These are phyloP conservation scores for Pangasius larnaudii DNA, from an alignment of 2,797 vertebrate genomes.

Conservation along the genomic window DNA sequence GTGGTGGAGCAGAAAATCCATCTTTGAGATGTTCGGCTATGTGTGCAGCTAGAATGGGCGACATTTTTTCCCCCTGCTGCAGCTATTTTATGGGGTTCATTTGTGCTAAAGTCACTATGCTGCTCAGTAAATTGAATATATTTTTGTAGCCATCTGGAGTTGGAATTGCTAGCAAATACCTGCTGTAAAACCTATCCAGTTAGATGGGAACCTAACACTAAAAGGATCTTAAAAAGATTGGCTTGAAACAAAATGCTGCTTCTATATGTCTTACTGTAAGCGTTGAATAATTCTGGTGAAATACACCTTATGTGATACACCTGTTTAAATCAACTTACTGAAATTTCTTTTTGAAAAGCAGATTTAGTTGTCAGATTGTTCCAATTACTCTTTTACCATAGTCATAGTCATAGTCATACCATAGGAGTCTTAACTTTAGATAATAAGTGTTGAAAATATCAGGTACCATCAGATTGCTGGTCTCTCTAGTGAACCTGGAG, in stretches of 20 bases:
- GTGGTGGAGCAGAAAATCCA: constrained; percentile 24
- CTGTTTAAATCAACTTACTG: neutral
- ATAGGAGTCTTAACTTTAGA: neutral
- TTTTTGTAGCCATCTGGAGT: constrained; percentile 10
- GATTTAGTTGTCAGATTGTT: neutral
- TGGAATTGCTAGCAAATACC: constrained; percentile 20
- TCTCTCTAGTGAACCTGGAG: constrained; percentile 1
- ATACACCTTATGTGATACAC: neutral
- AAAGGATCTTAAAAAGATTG: constrained; percentile 12
- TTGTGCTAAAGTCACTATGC: constrained; percentile 31
- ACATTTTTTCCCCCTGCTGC: neutral
- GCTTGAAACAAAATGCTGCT: constrained; percentile 2
- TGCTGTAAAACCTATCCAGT: constrained; percentile 16
- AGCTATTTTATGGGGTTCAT: constrained; percentile 15
- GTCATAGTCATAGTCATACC: neutral
- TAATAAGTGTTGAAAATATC: constrained; percentile 42
- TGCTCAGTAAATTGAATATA: constrained; percentile 27
- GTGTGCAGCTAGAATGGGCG: constrained; percentile 9
- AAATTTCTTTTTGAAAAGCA: constrained; percentile 12
- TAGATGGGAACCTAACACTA: neutral
- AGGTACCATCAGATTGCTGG: constrained; percentile 23
- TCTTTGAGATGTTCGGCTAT: constrained; percentile 23
- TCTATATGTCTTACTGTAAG: constrained; percentile 12
- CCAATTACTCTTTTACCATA: neutral
- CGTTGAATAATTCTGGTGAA: neutral